Evolutionary conservation across 2,113 vertebrate genomes (phyloP), one percentile per base, ranked within the genome.

Genomic region (Leptobrachium ailaonicum): DNA sequence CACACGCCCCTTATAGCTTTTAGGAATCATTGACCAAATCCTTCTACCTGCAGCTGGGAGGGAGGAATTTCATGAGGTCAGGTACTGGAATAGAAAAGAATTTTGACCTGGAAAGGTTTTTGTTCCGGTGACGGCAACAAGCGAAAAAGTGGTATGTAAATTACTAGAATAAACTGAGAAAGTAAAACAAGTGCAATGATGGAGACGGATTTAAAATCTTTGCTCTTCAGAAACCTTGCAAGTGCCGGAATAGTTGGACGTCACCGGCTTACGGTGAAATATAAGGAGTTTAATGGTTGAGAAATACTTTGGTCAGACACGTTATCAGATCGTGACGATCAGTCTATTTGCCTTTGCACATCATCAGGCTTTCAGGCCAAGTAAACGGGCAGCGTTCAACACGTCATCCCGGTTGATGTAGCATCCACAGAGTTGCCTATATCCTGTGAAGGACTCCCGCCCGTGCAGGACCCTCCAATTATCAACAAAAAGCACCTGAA

Each of bases 401-500:
- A 96, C 82, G 0, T 99, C 96, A 0, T 98, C 96, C 75, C 95
- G 89, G 0, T 94, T 95, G 89, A 99, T 89, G 83, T 98, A 98
- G 82, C 97, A 98, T 44, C 97, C 97, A 1, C 97, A 98, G 14
- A 99, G 90, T 83, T 95, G 95, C 58, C 96, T 91, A 81, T 91
- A 89, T 1, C 96, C 97, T 0, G 94, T 98, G 90, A 98, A 99
- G 0, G 95, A 94, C 43, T 98, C 96, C 71, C 96, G 90, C 1
- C 96, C 96, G 0, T 98, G 96, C 83, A 98, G 87, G 4, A 97
- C 92, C 0, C 95, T 91, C 96, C 96, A 97, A 90, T 98, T 98
- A 81, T 98, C 96, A 12, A 98, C 86, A 75, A 98, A 97, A 77
- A 97, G 84, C 0, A 95, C 96, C 97, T 99, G 40, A 20, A 47